Evolutionary conservation across 53 echinoderm and acorn worm genomes (phyloP).

Genomic region (Zoroaster sp.): DNA sequence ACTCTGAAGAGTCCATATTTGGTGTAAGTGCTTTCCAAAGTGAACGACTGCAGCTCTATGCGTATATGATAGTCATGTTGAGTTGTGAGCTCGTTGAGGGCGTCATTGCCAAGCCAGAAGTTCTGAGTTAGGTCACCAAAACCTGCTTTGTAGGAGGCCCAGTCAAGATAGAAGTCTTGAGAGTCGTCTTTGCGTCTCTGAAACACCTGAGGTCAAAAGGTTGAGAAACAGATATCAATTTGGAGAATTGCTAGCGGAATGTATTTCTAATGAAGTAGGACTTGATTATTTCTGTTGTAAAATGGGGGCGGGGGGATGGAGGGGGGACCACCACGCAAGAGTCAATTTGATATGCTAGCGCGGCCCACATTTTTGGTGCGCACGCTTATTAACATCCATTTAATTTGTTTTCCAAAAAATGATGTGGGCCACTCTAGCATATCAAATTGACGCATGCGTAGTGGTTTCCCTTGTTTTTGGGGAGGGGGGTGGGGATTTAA

Average conservation of each 20-base stretch:
- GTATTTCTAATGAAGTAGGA: not conserved
- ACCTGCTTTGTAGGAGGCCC: slow-evolving; percentile 69
- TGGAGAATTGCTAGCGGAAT: not conserved
- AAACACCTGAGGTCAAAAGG: slow-evolving; percentile 57
- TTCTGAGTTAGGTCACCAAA: slow-evolving; percentile 69
- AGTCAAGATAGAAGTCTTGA: slow-evolving; percentile 70
- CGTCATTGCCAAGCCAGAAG: slow-evolving; percentile 83
- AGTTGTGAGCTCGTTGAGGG: slow-evolving; percentile 65
- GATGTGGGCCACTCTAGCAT: too few relatives aligned
- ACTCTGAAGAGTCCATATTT: slow-evolving; percentile 58
- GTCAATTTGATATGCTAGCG: too few relatives aligned
- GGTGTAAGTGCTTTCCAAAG: slow-evolving; percentile 36
- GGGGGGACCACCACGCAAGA: too few relatives aligned
- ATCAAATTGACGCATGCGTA: too few relatives aligned
- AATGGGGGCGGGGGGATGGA: too few relatives aligned
- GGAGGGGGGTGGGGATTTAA: too few relatives aligned
- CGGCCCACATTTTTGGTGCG: too few relatives aligned
- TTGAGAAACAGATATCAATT: not conserved
- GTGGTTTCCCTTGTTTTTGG: too few relatives aligned
- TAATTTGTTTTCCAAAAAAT: too few relatives aligned
- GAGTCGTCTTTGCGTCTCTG: slow-evolving; percentile 61
- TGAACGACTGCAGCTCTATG: slow-evolving; percentile 76
- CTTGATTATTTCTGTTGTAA: too few relatives aligned
- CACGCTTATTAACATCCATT: too few relatives aligned
- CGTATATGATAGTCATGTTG: slow-evolving; percentile 68